These are phyloP conservation scores for Sylvilagus floridanus DNA, from an alignment of 2,797 vertebrate genomes.

Conservation along the genomic window DNA sequence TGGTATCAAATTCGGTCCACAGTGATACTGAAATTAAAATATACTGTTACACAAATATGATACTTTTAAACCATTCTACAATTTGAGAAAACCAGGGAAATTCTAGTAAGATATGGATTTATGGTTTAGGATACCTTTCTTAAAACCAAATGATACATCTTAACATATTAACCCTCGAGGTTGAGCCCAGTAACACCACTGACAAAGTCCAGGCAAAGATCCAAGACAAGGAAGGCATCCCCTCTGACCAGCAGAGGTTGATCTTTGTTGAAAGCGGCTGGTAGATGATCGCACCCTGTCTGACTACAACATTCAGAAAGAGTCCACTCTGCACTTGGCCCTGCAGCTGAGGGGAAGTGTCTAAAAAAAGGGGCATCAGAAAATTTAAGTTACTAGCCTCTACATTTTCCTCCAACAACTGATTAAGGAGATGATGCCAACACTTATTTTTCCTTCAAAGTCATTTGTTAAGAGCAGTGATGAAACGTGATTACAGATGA, in stretches of 20 bases:
- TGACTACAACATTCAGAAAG: no score
- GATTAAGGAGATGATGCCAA: conserved; percentile 31
- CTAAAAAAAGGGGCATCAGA: no score
- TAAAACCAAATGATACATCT: conserved; percentile 1
- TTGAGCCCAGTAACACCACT: no score
- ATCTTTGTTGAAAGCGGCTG: no score
- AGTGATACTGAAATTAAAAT: conserved; percentile 53
- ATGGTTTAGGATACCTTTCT: conserved; percentile 2
- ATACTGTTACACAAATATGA: conserved; percentile 46
- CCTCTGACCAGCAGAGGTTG: no score
- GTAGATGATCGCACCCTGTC: no score
- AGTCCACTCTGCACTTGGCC: no score
- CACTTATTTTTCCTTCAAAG: conserved; percentile 58
- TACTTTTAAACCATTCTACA: conserved; percentile 1
- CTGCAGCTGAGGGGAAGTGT: no score
- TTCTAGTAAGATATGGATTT: conserved; percentile 20
- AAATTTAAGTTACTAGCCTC: conserved; percentile 24
- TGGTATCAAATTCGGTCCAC: conserved; percentile 50
- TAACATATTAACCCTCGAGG: conserved; percentile 60
- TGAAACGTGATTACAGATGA: conserved; percentile 25
- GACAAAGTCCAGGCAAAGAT: no score
- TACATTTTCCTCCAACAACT: background rate
- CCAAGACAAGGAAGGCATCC: no score
- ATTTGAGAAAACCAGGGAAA: conserved; percentile 1
- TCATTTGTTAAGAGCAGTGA: conserved; percentile 30